Evolutionary conservation across 2,113 vertebrate species (phyloP).

Genomic region (Paradoxurus hermaphroditus): DNA sequence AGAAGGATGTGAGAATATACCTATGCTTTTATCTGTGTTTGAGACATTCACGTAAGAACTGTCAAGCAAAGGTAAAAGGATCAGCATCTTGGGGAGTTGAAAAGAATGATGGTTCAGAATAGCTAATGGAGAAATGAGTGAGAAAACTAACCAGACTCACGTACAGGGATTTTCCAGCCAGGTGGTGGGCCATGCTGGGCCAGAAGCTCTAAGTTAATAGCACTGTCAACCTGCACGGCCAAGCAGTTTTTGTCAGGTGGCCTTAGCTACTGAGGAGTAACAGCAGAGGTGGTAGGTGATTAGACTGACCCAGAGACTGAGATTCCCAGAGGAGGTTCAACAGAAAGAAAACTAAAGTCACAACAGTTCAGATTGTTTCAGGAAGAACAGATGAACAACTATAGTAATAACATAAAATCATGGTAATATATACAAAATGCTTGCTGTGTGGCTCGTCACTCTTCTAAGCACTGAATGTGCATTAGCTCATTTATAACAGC

Average conservation of each 20-base stretch:
- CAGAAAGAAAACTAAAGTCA: not conserved
- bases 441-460: not conserved
- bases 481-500: not conserved
- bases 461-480: not conserved
- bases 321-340: not conserved
- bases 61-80: not conserved
- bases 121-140: not conserved
- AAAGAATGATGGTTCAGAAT: not conserved
- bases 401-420: not conserved
- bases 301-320: not conserved
- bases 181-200: not conserved
- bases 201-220: not conserved
- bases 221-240: not conserved
- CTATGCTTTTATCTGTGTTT: not conserved
- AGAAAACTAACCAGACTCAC: not conserved
- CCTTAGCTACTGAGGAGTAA: not conserved
- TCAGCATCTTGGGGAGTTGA: not conserved
- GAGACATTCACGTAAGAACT: not conserved
- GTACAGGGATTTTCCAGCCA: not conserved
- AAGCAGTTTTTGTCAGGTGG: not conserved
- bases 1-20: not conserved
- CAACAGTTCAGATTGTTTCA: not conserved
- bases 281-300: not conserved
- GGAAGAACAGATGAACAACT: not conserved
- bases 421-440: not conserved